Percentiles rank a stretch among this genome's conserved stretches.
These are phyloP conservation scores for Drosophila lowei DNA, from an alignment of 1,140 invertebrate genomes.

Conservation along the genomic window DNA sequence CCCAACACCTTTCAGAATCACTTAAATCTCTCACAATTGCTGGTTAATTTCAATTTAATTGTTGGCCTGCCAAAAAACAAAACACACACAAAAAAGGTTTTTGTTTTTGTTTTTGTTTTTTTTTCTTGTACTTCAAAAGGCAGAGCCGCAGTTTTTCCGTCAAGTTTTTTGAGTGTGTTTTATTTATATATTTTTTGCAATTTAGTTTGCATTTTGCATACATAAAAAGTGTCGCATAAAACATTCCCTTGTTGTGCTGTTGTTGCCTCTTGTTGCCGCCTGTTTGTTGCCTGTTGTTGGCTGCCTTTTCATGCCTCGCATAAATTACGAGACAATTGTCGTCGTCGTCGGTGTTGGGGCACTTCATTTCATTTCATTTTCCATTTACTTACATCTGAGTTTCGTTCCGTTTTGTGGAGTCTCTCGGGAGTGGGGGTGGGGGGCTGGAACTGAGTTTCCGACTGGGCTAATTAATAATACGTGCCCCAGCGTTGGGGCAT, in stretches of 20 bases:
- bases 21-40: constrained; percentile 34
- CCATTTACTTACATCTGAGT: no score
- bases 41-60: constrained; percentile 53
- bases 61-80: constrained; percentile 34
- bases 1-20: constrained; percentile 38
- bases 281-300: not conserved
- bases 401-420: constrained; percentile 1
- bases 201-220: constrained; percentile 53
- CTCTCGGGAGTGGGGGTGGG: not conserved
- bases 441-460: not conserved
- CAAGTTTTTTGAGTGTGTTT: constrained; percentile 32
- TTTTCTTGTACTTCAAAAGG: constrained; percentile 39
- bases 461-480: constrained; percentile 75
- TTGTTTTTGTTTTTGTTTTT: no score
- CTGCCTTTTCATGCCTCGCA: constrained; percentile 7
- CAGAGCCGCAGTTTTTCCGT: constrained; percentile 27
- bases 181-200: constrained; percentile 21
- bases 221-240: constrained; percentile 54
- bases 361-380: no score
- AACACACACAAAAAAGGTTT: no score
- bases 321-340: constrained; percentile 38
- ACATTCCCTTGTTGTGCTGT: constrained; percentile 34
- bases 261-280: constrained; percentile 18
- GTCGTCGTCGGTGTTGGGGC: no score
- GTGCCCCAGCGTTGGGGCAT: constrained; percentile 42